Evolutionary conservation across 2,113 vertebrate genomes (phyloP), one percentile per base, ranked within the genome.

Genomic region (Hydrochoerus hydrochaeris): DNA sequence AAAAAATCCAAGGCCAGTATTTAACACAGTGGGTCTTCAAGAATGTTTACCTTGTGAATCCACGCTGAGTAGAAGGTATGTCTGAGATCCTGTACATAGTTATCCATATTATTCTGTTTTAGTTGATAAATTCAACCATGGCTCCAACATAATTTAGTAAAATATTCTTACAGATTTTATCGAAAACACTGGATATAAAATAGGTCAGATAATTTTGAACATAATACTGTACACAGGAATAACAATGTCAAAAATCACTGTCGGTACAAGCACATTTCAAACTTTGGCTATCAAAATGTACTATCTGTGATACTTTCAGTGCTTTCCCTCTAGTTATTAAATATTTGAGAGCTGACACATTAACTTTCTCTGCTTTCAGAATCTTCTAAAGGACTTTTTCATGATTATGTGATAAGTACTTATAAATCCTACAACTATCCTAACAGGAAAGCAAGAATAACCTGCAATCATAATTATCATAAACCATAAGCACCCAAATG

Each of bases 391-490:
- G 3, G 11, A 83, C 75, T n/a, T 85, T 85, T 81, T 95, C 95
- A 93, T 17, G 38, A 84, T 85, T 49, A 73, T 92, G 92, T 92
- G 89, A 69, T 8, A 92, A 94, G 41, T 63, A 92, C 30, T 80
- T 88, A 82, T 35, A 85, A 89, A 93, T 82, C 83, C n/a, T 81
- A 81, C n/a, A 93, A 81, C 5, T 44, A 90, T 92, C 58, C 85
- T 78, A 89, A 87, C 9, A 85, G 30, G 69, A 96, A 87, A 92
- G 67, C 57, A 95, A 95, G 35, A 93, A 95, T 85, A 97, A 91
- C 49, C 86, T 92, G 32, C 60, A 86, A 95, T 71, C 69, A 60
- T 63, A 62, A 52, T 78, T 88, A 80, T 85, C 63, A 85, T 84
- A 71, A 96, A 92, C 24, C 57, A 75, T n/a, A 85, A 84, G 54